These are phyloP conservation scores for Globodera rostochiensis DNA, from an alignment of 1,140 invertebrate genomes.

Conservation along the genomic window DNA sequence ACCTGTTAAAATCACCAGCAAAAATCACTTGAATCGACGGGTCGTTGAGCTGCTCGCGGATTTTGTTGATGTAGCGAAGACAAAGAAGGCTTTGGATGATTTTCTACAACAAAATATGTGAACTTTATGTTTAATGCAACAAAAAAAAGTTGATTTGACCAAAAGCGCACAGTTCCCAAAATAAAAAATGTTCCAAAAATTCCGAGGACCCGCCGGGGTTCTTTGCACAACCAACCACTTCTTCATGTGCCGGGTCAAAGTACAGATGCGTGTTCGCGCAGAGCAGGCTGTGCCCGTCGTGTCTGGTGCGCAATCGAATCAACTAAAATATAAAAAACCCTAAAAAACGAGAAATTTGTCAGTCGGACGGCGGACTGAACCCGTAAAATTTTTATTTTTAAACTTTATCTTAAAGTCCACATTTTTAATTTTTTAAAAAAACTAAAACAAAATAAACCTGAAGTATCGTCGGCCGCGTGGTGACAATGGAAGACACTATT, in stretches of 20 bases:
- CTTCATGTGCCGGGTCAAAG: slow-evolving; percentile 34
- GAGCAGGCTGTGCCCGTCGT: slow-evolving; percentile 1
- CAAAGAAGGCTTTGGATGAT: slow-evolving; percentile 26
- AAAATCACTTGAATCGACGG: slow-evolving; percentile 30
- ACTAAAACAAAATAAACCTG: slow-evolving; percentile 3
- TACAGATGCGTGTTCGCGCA: slow-evolving; percentile 33
- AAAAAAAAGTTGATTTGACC: too few relatives aligned
- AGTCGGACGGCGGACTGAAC: neutral
- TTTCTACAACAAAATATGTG: neutral
- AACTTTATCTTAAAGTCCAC: too few relatives aligned
- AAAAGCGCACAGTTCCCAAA: too few relatives aligned
- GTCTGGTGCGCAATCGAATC: slow-evolving; percentile 14
- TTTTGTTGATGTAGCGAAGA: slow-evolving; percentile 26
- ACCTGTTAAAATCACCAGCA: slow-evolving; percentile 32
- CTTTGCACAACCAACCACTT: neutral
- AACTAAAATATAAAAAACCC: slow-evolving; percentile 13
- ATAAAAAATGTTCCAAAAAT: neutral
- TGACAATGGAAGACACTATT: neutral
- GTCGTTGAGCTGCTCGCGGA: neutral
- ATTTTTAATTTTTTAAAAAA: neutral
- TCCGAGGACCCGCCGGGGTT: too few relatives aligned
- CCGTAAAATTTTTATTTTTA: too few relatives aligned
- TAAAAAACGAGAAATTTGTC: neutral
- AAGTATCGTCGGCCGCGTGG: slow-evolving; percentile 17
- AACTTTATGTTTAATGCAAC: too few relatives aligned